Conservation (phyloP, 1,140 invertebrate species). For the Berghia stephanieae region DNA sequence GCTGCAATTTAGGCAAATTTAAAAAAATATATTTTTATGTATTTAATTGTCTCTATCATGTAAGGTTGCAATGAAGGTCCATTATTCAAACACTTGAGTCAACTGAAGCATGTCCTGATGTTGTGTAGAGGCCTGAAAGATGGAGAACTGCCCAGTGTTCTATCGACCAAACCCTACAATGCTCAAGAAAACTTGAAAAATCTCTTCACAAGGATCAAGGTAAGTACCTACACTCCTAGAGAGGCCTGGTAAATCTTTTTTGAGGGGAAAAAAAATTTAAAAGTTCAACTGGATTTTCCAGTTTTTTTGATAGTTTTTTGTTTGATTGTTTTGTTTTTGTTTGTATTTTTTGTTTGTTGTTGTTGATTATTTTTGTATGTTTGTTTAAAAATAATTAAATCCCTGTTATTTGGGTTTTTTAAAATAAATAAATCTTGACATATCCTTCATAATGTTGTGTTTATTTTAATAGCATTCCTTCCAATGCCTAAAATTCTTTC, state of each 20-base stretch:
- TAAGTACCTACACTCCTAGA: background rate
- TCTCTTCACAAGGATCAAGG: slow-evolving; percentile 11
- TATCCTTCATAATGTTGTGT: too few species aligned
- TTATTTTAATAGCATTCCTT: too few species aligned
- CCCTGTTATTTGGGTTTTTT: too few species aligned
- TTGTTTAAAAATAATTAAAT: background rate
- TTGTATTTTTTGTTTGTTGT: background rate
- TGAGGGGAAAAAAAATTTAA: too few species aligned
- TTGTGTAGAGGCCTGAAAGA: slow-evolving; percentile 11
- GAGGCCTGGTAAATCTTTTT: too few species aligned
- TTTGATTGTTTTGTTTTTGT: background rate
- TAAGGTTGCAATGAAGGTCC: slow-evolving; percentile 21
- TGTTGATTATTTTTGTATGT: background rate
- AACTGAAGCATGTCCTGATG: slow-evolving; percentile 8
- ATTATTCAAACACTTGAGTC: background rate
- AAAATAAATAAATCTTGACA: too few species aligned
- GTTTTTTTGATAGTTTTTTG: too few species aligned
- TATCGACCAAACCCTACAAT: background rate
- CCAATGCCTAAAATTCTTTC: too few species aligned
- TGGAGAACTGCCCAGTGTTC: slow-evolving; percentile 16
- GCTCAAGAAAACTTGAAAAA: background rate
- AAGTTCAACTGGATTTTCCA: too few species aligned
- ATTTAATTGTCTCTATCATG: too few species aligned
- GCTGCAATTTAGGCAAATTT: too few species aligned
- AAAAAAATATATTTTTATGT: too few species aligned